phyloP scores from a whole-genome alignment of 1,140 invertebrate genomes.

The Ips typographus region DNA sequence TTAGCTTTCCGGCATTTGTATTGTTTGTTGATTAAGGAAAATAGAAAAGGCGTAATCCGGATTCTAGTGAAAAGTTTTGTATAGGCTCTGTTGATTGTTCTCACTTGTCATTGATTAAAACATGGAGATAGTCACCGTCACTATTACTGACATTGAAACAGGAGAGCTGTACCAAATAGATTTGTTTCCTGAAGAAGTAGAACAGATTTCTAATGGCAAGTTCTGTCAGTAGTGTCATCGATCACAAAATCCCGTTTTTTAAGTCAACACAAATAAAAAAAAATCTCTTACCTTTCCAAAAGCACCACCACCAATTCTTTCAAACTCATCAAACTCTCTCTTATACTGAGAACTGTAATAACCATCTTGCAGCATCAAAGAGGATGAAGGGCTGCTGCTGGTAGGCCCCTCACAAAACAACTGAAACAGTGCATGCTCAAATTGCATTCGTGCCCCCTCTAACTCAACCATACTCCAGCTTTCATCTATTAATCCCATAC shows the following conservation, averaged over 20 bases:
- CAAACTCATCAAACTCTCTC: slow-evolving; percentile 73
- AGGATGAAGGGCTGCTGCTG: slow-evolving; percentile 54
- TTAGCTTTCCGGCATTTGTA: too few species aligned
- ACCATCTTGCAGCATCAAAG: slow-evolving; percentile 53
- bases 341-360: slow-evolving; percentile 63
- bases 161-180: too few species aligned
- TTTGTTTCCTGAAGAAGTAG: too few species aligned
- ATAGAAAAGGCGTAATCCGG: too few species aligned
- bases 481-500: slow-evolving; percentile 64
- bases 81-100: too few species aligned
- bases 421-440: slow-evolving; percentile 63
- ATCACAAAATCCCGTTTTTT: background rate
- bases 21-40: too few species aligned
- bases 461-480: slow-evolving; percentile 67
- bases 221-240: too few species aligned
- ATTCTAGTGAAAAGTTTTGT: too few species aligned
- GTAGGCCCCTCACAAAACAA: slow-evolving; percentile 60
- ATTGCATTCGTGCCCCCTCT: slow-evolving; percentile 64
- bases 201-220: too few species aligned
- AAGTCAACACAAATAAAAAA: background rate
- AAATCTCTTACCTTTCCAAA: slow-evolving; percentile 64
- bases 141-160: too few species aligned
- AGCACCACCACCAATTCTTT: slow-evolving; percentile 73
- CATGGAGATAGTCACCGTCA: too few species aligned
- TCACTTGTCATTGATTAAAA: too few species aligned